phyloP scores from a whole-genome alignment of 2,888 invertebrate species.

The Tenthredo amoena region DNA sequence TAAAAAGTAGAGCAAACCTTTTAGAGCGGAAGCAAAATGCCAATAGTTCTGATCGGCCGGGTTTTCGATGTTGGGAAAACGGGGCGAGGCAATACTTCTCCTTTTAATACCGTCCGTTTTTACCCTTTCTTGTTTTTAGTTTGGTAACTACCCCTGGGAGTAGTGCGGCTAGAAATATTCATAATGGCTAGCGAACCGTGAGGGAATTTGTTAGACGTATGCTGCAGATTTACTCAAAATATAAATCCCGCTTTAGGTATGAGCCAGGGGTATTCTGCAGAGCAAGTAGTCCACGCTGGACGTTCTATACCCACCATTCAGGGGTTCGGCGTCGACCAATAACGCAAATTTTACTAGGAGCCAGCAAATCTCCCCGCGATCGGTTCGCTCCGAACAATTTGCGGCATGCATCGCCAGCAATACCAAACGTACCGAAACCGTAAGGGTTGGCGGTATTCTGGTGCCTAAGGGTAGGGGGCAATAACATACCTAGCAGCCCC shows the following conservation, averaged over 20 bases:
- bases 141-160: background rate
- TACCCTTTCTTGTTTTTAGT: background rate
- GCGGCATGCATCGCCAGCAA: slow-evolving; percentile 68
- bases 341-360: slow-evolving; percentile 68
- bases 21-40: slow-evolving; percentile 10
- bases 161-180: background rate
- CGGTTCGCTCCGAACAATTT: slow-evolving; percentile 71
- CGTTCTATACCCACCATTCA: background rate
- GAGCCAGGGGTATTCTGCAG: background rate
- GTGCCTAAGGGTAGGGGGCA: slow-evolving; percentile 67
- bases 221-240: background rate
- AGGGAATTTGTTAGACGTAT: background rate
- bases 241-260: background rate
- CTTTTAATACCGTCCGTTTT: background rate
- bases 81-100: background rate
- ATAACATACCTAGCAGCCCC: slow-evolving; percentile 69
- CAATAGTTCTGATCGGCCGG: background rate
- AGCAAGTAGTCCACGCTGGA: background rate
- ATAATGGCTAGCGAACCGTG: background rate
- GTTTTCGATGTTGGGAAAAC: background rate
- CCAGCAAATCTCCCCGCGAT: slow-evolving; percentile 56
- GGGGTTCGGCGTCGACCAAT: slow-evolving; percentile 64
- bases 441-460: slow-evolving; percentile 68
- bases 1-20: slow-evolving; percentile 25
- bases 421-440: slow-evolving; percentile 65